phyloP scores from a whole-genome alignment of 2,888 invertebrate genomes.

The Stenchaetothrips biformis region DNA sequence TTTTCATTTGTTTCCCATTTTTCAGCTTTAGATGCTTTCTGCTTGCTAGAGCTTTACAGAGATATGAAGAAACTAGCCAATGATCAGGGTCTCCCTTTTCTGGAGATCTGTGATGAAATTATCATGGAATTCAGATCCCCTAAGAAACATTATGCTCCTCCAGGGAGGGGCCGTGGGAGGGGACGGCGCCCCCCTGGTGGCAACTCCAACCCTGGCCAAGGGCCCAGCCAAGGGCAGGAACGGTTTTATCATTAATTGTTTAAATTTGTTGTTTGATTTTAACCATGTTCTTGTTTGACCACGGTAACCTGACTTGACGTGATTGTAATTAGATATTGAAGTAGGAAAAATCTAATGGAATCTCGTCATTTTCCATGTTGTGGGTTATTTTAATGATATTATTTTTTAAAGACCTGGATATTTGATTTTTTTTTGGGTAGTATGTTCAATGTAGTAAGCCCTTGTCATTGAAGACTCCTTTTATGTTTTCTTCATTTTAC shows the following conservation, averaged over 20 bases:
- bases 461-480: neutral
- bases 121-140: conserved; percentile 34
- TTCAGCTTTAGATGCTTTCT: conserved; percentile 78
- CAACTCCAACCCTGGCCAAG: conserved; percentile 19
- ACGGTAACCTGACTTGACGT: neutral
- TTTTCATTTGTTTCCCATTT: conserved; percentile 34
- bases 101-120: conserved; percentile 58
- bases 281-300: neutral
- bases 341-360: no score
- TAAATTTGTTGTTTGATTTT: neutral
- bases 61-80: conserved; percentile 53
- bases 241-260: neutral
- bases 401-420: neutral
- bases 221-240: conserved; percentile 2
- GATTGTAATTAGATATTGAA: neutral
- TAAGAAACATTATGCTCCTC: conserved; percentile 30
- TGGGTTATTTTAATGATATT: neutral
- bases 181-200: conserved; percentile 36
- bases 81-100: conserved; percentile 55
- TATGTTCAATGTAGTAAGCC: neutral
- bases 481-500: neutral
- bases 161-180: conserved; percentile 41
- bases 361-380: no score
- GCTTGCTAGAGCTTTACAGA: conserved; percentile 74
- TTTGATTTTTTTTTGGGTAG: neutral